Base-by-base conservation (phyloP, 1,140 invertebrate genomes). In the Limonius californicus region DNA sequence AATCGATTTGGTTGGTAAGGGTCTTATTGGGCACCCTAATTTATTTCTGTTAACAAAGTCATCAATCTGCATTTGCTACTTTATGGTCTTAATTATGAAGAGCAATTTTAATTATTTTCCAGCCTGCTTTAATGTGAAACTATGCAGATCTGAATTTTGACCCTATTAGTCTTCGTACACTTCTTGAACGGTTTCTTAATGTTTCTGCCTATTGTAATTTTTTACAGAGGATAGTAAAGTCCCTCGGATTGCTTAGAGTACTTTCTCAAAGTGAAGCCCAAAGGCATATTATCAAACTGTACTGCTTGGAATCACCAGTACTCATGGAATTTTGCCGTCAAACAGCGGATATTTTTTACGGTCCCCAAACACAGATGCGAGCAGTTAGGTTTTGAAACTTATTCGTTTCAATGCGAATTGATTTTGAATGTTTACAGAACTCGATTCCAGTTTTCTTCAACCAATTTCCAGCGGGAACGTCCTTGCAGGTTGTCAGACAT, bases 401-500 rank as follows among this genome's bases (percentile, higher is more conserved):
- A 21, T 12, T 7, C 3, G n/a, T n/a, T n/a, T n/a, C n/a, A n/a
- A n/a, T n/a, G n/a, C n/a, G n/a, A 39, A 39, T 39, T 11, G 2
- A 19, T 50, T 50, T 7, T 27, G 30, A 23, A 30, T 19, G 8
- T 9, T 45, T 54, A 20, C 53, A 76, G 74, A 71, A 73, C 53
- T 69, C 63, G 9, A 58, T 69, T 39, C 74, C 73, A 9, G 65
- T 74, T 16, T 72, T 70, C 42, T 75, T 73, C 53, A 65, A 72
- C 14, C 72, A 75, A 56, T 57, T 72, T 12, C 74, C 73, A 11
- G 69, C 69, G 6, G 74, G 73, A 43, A 73, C 73, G 7, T 67
- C 71, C 0, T 56, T 75, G 2, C 72, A 73, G 54, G 65, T 74
- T 27, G 35, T 72, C 2, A 70, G 70, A 15, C 74, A 76, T 27